Conservation (phyloP, 2,113 vertebrate genomes). For the Periophthalmus modestus region DNA sequence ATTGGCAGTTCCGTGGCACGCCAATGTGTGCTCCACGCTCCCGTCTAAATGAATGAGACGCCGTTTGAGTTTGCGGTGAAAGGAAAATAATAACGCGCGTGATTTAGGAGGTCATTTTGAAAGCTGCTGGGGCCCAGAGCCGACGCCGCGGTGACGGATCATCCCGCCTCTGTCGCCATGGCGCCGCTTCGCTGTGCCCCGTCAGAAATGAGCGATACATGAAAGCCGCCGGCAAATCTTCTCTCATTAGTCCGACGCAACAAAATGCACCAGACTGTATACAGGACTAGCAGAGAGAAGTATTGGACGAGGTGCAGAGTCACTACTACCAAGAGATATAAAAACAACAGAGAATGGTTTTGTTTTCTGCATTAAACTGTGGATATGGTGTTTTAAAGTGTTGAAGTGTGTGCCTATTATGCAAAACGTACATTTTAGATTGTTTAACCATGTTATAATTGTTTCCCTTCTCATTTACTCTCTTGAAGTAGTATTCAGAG, state of each 20-base stretch:
- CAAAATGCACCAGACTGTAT: background rate
- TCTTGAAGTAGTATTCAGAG: no score
- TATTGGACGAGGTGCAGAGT: background rate
- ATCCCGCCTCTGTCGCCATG: background rate
- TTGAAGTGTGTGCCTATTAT: no score
- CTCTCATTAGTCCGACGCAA: slow-evolving; percentile 33
- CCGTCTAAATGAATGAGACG: slow-evolving; percentile 16
- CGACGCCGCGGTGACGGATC: slow-evolving; percentile 46
- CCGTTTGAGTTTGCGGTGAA: slow-evolving; percentile 33
- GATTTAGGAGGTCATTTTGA: slow-evolving; percentile 52
- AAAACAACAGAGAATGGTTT: background rate
- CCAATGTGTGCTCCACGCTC: slow-evolving; percentile 10
- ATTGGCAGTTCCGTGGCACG: slow-evolving; percentile 17
- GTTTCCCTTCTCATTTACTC: no score
- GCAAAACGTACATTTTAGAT: no score
- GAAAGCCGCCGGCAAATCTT: slow-evolving; percentile 24
- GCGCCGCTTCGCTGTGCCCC: slow-evolving; percentile 27
- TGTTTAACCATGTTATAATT: no score
- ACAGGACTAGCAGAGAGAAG: background rate
- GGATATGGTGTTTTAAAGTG: no score
- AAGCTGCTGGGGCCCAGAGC: slow-evolving; percentile 7
- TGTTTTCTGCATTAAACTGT: no score
- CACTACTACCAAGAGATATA: background rate
- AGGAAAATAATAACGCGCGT: slow-evolving; percentile 45
- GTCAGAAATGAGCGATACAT: slow-evolving; percentile 49